Evolutionary conservation across 2,888 invertebrate genomes (phyloP).

Genomic region (Agriotes lineatus): DNA sequence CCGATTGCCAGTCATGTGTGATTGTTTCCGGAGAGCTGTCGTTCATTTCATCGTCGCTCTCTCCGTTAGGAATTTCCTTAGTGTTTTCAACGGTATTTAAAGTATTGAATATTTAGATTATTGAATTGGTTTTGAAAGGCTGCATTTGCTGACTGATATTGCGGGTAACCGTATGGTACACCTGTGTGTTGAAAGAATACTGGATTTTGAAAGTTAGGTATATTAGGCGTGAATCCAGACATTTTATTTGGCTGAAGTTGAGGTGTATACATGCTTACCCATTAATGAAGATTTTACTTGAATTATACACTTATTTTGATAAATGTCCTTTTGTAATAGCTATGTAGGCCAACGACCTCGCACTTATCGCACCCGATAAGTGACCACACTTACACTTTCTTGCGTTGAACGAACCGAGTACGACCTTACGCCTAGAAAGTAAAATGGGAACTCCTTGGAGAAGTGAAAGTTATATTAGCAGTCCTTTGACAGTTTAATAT

Average conservation of each 20-base stretch:
- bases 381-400: slow-evolving; percentile 7
- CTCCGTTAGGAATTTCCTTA: not conserved
- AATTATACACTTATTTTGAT: not conserved
- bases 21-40: not conserved
- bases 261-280: slow-evolving; percentile 3
- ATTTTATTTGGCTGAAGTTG: not conserved
- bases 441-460: slow-evolving; percentile 11
- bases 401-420: slow-evolving; percentile 2
- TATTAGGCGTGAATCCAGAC: not conserved
- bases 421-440: not conserved
- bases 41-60: not conserved
- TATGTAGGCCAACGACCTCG: not conserved
- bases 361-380: slow-evolving; percentile 1
- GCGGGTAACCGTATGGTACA: slow-evolving; percentile 12
- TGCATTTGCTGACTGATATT: slow-evolving; percentile 5
- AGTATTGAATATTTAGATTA: slow-evolving; percentile 3
- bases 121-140: not conserved
- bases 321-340: slow-evolving; percentile 2
- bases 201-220: slow-evolving; percentile 3
- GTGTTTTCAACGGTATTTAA: not conserved
- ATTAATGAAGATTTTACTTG: slow-evolving; percentile 3
- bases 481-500: no score
- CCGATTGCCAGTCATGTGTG: slow-evolving; percentile 4
- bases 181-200: slow-evolving; percentile 1
- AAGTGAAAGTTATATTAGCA: no score